Evolutionary conservation across 92 coral and sea anemone genomes (phyloP).

Genomic region (Virgularia gustaviana): DNA sequence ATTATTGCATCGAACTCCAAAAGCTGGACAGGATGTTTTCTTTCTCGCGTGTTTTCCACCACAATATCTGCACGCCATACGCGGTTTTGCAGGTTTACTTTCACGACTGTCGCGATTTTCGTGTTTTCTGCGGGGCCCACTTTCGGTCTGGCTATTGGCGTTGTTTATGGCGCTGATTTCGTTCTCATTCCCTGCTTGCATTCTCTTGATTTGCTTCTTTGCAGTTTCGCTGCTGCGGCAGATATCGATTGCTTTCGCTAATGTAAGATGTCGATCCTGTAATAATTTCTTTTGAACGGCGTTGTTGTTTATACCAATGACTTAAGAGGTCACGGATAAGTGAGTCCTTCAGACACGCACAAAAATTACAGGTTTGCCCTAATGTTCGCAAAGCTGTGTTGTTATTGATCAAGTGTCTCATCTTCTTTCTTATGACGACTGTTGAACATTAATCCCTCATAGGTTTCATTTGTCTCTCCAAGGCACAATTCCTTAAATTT

Average conservation of each 20-base stretch:
- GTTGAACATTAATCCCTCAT: conserved; percentile 3
- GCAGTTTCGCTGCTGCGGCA: conserved; percentile 13
- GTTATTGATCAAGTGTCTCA: background rate
- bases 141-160: no score
- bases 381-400: conserved; percentile 4
- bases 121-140: no score
- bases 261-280: conserved; percentile 8
- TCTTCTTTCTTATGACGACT: conserved; percentile 8
- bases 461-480: background rate
- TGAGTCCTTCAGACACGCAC: conserved; percentile 9
- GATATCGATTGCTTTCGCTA: conserved; percentile 8
- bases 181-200: background rate
- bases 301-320: conserved; percentile 11
- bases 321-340: conserved; percentile 13
- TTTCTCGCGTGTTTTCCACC: conserved; percentile 7
- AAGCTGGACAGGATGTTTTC: conserved; percentile 10
- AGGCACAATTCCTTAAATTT: background rate
- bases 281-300: background rate
- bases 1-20: background rate
- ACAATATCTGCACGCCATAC: conserved; percentile 21
- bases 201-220: background rate
- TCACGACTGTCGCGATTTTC: no score
- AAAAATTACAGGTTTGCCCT: conserved; percentile 7
- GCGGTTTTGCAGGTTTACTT: no score
- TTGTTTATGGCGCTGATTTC: conserved; percentile 6